Evolutionary conservation across 64 coral and sea anemone genomes (phyloP).

Genomic region (Porites australiensis): DNA sequence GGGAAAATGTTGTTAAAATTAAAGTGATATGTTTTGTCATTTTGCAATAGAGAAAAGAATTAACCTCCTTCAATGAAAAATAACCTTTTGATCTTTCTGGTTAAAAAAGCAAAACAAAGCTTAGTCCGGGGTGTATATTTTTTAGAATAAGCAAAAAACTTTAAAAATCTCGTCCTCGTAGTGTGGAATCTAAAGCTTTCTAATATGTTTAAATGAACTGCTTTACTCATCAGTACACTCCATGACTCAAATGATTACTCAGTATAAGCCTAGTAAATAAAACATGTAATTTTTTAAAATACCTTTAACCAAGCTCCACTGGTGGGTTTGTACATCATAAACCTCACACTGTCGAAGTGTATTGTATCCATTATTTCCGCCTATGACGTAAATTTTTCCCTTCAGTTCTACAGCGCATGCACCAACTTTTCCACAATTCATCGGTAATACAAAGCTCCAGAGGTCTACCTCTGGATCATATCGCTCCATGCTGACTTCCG

Average conservation of each 20-base stretch:
- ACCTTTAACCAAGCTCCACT: conserved; percentile 72
- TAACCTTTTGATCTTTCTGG: no score
- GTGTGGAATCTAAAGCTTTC: no score
- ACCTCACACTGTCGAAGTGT: conserved; percentile 72
- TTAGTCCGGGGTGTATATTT: no score
- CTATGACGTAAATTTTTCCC: conserved; percentile 76
- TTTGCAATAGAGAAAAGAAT: no score
- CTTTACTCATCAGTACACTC: no score
- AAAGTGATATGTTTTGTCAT: no score
- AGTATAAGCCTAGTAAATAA: background rate
- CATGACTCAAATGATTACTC: background rate
- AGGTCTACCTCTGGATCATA: conserved; percentile 78
- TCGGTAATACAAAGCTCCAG: conserved; percentile 86
- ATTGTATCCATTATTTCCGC: conserved; percentile 82
- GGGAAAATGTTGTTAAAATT: no score
- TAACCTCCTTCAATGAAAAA: no score
- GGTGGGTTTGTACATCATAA: conserved; percentile 68
- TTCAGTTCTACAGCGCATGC: conserved; percentile 78
- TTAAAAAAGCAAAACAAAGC: no score
- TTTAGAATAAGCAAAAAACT: no score
- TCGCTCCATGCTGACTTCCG: conserved; percentile 87
- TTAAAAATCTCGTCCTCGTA: no score
- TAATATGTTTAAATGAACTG: no score
- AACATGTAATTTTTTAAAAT: background rate
- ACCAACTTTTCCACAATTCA: conserved; percentile 87